These are phyloP conservation scores for Chionoecetes opilio DNA, from an alignment of 1,140 invertebrate species.

Conservation along the genomic window DNA sequence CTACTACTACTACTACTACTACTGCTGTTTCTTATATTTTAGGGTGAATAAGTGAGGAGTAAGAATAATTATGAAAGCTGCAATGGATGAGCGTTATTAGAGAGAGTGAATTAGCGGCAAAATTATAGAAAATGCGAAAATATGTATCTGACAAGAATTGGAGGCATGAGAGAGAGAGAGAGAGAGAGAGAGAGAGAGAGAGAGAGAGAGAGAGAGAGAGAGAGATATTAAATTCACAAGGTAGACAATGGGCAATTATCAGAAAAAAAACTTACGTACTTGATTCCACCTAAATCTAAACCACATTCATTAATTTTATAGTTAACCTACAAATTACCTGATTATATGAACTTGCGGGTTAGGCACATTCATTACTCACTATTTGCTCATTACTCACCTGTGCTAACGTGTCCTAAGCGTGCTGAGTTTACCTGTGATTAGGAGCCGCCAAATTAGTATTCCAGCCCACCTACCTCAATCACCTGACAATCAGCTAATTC, in stretches of 20 bases:
- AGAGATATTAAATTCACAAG: not conserved
- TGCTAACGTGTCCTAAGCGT: not conserved
- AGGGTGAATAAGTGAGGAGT: not conserved
- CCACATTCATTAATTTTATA: not conserved
- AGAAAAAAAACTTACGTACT: not conserved
- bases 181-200: conserved; percentile 27
- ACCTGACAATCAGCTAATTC: conserved; percentile 8
- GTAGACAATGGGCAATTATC: not conserved
- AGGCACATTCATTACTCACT: not conserved
- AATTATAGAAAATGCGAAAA: not conserved
- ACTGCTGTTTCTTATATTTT: not conserved
- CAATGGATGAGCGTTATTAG: not conserved
- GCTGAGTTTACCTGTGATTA: conserved; percentile 7
- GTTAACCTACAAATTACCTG: not conserved
- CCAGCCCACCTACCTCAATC: not conserved
- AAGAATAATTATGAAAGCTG: not conserved
- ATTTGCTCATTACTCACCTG: not conserved
- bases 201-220: conserved; percentile 15
- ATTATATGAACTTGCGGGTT: not conserved
- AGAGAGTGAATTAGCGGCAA: not conserved
- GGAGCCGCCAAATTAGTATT: conserved; percentile 2
- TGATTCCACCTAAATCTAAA: not conserved
- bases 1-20: too few species aligned
- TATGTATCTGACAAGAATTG: too few species aligned
- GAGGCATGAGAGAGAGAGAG: conserved; percentile 25